Evolutionary conservation across 2,888 invertebrate species (phyloP).

Genomic region (Lithophane leautieri): DNA sequence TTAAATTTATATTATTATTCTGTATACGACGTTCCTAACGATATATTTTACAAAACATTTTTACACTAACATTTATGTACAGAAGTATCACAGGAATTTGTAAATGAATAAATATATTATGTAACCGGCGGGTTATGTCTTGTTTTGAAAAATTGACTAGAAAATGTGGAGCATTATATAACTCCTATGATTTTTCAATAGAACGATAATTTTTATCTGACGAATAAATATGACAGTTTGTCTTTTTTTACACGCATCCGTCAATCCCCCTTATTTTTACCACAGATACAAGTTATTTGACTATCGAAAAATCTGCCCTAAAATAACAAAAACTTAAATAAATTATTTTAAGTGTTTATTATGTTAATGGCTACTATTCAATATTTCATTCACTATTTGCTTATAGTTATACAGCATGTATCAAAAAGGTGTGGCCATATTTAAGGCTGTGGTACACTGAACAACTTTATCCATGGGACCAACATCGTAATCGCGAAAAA

Average conservation of each 20-base stretch:
- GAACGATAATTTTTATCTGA: not conserved
- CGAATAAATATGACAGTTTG: constrained; percentile 1
- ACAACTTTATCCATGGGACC: too few relatives aligned
- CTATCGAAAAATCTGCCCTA: not conserved
- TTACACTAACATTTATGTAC: constrained; percentile 54
- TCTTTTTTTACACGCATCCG: not conserved
- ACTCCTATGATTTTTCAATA: too few relatives aligned
- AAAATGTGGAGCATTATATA: not conserved
- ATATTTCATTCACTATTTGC: too few relatives aligned
- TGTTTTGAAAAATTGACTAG: constrained; percentile 24
- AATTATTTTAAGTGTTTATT: not conserved
- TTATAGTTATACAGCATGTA: not conserved
- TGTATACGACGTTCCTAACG: constrained; percentile 49
- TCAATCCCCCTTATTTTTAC: not conserved
- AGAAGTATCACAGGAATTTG: constrained; percentile 82
- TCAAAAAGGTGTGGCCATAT: too few relatives aligned
- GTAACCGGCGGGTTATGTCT: constrained; percentile 13
- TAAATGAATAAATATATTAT: constrained; percentile 62
- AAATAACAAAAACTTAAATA: not conserved
- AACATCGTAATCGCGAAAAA: too few relatives aligned
- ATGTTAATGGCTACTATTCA: not conserved
- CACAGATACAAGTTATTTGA: not conserved
- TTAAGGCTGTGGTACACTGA: too few relatives aligned
- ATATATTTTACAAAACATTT: constrained; percentile 66
- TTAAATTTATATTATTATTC: constrained; percentile 26